Evolutionary conservation across 92 coral and sea anemone genomes (phyloP), one percentile per base, ranked within the genome.

Genomic region (Palythoa caribaeorum): DNA sequence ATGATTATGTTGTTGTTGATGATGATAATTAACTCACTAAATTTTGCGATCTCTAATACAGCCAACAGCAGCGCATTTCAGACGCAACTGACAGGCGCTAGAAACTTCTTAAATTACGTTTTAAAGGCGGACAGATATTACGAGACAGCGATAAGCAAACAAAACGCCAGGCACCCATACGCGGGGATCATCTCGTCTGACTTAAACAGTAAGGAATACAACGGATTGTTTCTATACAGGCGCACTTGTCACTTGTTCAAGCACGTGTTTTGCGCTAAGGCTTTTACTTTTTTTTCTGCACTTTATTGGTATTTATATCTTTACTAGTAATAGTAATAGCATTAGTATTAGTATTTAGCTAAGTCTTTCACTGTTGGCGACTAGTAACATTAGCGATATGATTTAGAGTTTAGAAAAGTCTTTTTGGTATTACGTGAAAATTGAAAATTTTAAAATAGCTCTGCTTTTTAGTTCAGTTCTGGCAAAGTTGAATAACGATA

Each of bases 91-190:
- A 78, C 35, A 38, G 68, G 68, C 9, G 83, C 83, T 1, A 38
- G 54, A 44, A 16, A 38, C 9, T 79, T 79, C 54, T 28, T 79
- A 16, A 15, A 79, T 57, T 11, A 17, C 72, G 15, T 59, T 44
- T 40, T 59, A 59, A 59, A 60, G 37, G 38, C 52, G 60, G 73
- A 5, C 72, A 38, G 47, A 3, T 10, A 16, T 21, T 7, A 38
- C 16, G 71, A 79, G 37, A 79, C 73, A 17, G 38, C 73, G 38
- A 79, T 44, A 47, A 62, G 73, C 20, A 38, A n/a, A 50, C 38
- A 52, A 60, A 77, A 79, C 84, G 10, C n/a, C 72, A 62, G 17
- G 60, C 84, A n/a, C 10, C 84, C 71, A 37, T 79, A 79, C 54
- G 71, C 40, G 37, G 84, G 84, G 36, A 19, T 79, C 37, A 1